A percentile compares a stretch with the other conserved stretches of the same genome.
Evolutionary conservation across 2,888 invertebrate genomes (phyloP).

Genomic region (Seira ritae): DNA sequence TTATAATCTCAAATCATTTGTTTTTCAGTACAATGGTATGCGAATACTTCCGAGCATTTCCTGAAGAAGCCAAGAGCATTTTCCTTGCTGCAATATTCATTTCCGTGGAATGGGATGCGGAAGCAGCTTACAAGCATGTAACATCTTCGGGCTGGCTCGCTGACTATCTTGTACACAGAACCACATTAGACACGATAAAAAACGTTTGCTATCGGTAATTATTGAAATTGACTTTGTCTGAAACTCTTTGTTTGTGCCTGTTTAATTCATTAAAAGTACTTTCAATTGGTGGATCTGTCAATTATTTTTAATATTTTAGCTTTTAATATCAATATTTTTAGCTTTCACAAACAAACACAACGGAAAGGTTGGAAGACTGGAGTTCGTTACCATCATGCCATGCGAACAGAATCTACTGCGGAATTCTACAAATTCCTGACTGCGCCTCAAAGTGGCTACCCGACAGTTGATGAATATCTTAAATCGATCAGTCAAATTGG

Average conservation of each 20-base stretch:
- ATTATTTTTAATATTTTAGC: conserved; percentile 2
- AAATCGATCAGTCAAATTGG: conserved; percentile 49
- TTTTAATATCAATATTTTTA: neutral
- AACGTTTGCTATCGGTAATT: conserved; percentile 46
- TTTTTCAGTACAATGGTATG: conserved; percentile 40
- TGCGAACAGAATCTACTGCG: conserved; percentile 44
- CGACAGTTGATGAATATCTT: conserved; percentile 33
- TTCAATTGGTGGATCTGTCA: neutral
- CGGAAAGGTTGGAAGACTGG: conserved; percentile 53
- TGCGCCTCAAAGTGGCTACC: conserved; percentile 50
- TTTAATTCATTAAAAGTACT: neutral
- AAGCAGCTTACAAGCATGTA: conserved; percentile 45
- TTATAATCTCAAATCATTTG: neutral
- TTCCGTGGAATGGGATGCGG: conserved; percentile 50
- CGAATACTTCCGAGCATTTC: conserved; percentile 43
- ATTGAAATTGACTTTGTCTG: neutral
- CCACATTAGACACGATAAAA: conserved; percentile 50
- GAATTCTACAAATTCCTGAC: conserved; percentile 52
- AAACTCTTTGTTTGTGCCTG: neutral
- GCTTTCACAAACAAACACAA: conserved; percentile 48
- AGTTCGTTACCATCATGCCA: conserved; percentile 53
- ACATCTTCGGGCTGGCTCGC: conserved; percentile 41
- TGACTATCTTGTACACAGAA: conserved; percentile 47
- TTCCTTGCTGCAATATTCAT: conserved; percentile 49
- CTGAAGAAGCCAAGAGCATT: conserved; percentile 36